Percentiles rank a stretch among this genome's conserved stretches.
Evolutionary conservation across 2,797 vertebrate species (phyloP).

Genomic region (Hydrophis major): DNA sequence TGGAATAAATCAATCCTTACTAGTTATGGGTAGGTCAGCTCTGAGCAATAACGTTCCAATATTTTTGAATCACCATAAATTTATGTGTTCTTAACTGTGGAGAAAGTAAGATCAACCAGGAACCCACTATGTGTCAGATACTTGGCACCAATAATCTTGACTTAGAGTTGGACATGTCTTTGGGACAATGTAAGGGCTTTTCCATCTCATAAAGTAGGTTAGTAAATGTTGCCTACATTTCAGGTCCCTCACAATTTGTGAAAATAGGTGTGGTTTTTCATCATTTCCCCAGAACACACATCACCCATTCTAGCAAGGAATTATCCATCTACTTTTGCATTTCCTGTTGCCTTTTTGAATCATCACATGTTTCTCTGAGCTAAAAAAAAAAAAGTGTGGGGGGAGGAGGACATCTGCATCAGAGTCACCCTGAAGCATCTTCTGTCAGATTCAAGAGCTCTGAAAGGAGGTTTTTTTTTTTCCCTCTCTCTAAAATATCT

Average conservation of each 20-base stretch:
- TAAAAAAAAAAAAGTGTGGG: not conserved
- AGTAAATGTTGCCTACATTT: constrained; percentile 34
- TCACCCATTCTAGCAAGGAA: constrained; percentile 47
- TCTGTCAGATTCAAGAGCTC: constrained; percentile 26
- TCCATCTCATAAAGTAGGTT: constrained; percentile 35
- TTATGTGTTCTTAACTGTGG: not conserved
- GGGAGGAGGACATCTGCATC: constrained; percentile 15
- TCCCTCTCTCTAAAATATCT: not conserved
- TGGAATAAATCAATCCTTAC: too few relatives aligned
- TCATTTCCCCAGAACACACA: constrained; percentile 35
- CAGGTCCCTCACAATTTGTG: constrained; percentile 36
- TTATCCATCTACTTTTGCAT: constrained; percentile 31
- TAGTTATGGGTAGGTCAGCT: not conserved
- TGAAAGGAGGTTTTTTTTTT: not conserved
- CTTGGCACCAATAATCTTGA: not conserved
- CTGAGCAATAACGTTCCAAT: not conserved
- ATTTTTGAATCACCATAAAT: not conserved
- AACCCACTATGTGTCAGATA: not conserved
- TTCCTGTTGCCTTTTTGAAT: constrained; percentile 27
- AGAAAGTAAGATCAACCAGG: not conserved
- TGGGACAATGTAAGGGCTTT: constrained; percentile 9
- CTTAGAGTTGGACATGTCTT: not conserved
- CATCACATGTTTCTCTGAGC: constrained; percentile 17
- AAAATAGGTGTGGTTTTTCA: constrained; percentile 36
- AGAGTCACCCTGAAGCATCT: constrained; percentile 11